Evolutionary conservation across 2,888 invertebrate genomes (phyloP).

Genomic region (Aleiodes leptofemur): DNA sequence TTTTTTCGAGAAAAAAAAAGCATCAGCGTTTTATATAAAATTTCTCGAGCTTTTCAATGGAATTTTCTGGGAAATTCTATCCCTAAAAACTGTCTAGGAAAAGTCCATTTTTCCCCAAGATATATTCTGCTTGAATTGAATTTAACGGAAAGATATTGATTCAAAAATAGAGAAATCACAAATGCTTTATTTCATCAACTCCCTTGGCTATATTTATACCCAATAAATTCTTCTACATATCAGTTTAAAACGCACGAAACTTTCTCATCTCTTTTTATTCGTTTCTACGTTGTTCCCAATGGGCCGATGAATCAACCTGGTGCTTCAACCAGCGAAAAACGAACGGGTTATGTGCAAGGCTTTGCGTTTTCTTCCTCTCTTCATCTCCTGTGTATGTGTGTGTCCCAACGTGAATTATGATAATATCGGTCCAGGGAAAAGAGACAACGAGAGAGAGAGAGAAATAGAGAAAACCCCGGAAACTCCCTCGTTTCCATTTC

Average conservation of each 20-base stretch:
- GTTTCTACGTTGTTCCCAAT: slow-evolving; percentile 22
- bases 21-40: too few relatives aligned
- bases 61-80: too few relatives aligned
- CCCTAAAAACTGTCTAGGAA: too few relatives aligned
- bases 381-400: neutral
- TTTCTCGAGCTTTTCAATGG: too few relatives aligned
- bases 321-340: slow-evolving; percentile 17
- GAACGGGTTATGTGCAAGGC: slow-evolving; percentile 34
- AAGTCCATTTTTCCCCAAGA: too few relatives aligned
- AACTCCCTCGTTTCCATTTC: slow-evolving; percentile 34
- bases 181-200: too few relatives aligned
- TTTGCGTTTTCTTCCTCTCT: slow-evolving; percentile 27
- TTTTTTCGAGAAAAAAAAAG: too few relatives aligned
- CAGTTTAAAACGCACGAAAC: neutral
- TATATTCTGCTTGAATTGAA: too few relatives aligned
- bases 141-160: too few relatives aligned
- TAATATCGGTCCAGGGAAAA: slow-evolving; percentile 13
- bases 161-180: too few relatives aligned
- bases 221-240: too few relatives aligned
- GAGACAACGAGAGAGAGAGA: neutral
- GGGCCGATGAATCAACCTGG: slow-evolving; percentile 30
- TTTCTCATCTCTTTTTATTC: slow-evolving; percentile 29
- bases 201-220: too few relatives aligned
- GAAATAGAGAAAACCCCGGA: neutral
- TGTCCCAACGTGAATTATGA: slow-evolving; percentile 30